Base-by-base conservation (phyloP, 2,888 invertebrate species). In the Macrostomum cliftonense region DNA sequence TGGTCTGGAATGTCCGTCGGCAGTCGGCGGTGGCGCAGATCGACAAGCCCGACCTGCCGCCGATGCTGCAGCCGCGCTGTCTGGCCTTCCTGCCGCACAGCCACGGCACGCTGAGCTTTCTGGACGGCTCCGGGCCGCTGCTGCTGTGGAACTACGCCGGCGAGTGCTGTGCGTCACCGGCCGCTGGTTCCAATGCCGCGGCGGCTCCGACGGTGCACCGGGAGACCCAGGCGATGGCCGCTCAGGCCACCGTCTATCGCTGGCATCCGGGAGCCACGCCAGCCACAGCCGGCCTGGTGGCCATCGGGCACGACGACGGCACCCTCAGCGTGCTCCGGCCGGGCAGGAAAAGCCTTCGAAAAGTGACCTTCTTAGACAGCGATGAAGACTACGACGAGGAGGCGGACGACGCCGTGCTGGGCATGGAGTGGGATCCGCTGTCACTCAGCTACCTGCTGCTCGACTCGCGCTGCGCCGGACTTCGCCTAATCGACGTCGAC, bases 361-460 rank as follows among this genome's bases (percentile, higher is more conserved):
- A 9, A 9, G 28, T 28, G 5, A 28, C 28, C 28, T 28, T 28
- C 9, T 28, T 28, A 9, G 28, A 28, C 5, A 7, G 28, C 28
- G 28, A 28, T 7, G 28, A 28, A 4, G 28, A 28, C 28, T 28
- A 28, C 28, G 28, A 28, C 28, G 28, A 28, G 28, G 28, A 28
- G 28, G 28, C 28, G 28, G 28, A 62, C 19, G 61, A 63, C 45
- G 54, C 60, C 1, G 62, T 72, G 2, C 59, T 61, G 2, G 61
- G 60, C 2, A 54, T 72, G 37, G 64, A 67, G 52, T 72, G 71
- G 71, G 71, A 71, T 53, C 69, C 68, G 2, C 58, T 70, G 12
- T 28, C 28, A 9, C 71, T 71, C 2, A 56, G 57, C 11, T 67
- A 70, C 49, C 72, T 71, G 53, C 58, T 72, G 5, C 56, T 70